Percentiles rank a stretch among this genome's conserved stretches.
Evolutionary conservation across 2,888 invertebrate genomes (phyloP).

Genomic region (Perithous albicinctus): DNA sequence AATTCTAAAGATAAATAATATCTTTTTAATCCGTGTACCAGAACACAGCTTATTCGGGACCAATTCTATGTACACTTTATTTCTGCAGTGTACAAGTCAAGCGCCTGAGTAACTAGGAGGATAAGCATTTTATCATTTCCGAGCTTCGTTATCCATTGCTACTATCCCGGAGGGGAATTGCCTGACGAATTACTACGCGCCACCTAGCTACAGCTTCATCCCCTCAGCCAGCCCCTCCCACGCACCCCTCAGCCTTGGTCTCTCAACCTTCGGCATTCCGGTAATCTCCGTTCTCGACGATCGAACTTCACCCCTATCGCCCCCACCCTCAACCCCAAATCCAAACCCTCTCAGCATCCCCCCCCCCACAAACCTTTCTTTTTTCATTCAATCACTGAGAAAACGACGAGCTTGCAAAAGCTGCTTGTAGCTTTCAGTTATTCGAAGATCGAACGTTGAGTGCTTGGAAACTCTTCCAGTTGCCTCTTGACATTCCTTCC

Average conservation of each 20-base stretch:
- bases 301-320: slow-evolving; percentile 31
- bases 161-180: slow-evolving; percentile 33
- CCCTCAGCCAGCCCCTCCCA: background rate
- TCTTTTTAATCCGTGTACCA: background rate
- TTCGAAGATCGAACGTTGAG: slow-evolving; percentile 57
- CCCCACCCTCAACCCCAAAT: slow-evolving; percentile 8
- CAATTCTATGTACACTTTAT: background rate
- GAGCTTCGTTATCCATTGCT: slow-evolving; percentile 32
- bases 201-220: slow-evolving; percentile 24
- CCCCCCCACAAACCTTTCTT: background rate
- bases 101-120: slow-evolving; percentile 13
- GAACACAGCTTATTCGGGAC: background rate
- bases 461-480: slow-evolving; percentile 51
- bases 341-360: slow-evolving; percentile 6
- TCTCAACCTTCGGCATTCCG: slow-evolving; percentile 25
- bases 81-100: background rate
- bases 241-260: too few species aligned
- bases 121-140: slow-evolving; percentile 53
- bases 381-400: slow-evolving; percentile 57
- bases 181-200: slow-evolving; percentile 36
- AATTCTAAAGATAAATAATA: background rate
- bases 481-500: slow-evolving; percentile 44
- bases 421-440: slow-evolving; percentile 23
- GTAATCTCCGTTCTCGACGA: slow-evolving; percentile 57
- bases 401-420: slow-evolving; percentile 35